Base-by-base conservation (phyloP, 2,113 vertebrate species). In the Scomber japonicus region DNA sequence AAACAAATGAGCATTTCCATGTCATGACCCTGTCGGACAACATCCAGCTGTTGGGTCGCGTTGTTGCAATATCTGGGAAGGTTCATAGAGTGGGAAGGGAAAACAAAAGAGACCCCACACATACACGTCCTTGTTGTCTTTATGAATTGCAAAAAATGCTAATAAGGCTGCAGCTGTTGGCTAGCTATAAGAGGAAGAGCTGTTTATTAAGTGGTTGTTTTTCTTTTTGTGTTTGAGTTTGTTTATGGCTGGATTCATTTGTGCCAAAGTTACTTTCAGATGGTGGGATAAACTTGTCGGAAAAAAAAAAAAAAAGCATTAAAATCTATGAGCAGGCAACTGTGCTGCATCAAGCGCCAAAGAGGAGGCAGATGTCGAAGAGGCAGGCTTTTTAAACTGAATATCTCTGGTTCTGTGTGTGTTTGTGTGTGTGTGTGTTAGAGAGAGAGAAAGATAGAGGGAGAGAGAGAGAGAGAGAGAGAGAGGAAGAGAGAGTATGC, bases 1-100 rank as follows among this genome's bases (percentile, higher is more conserved):
- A 74, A 91, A 88, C 82, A 88, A 90, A 87, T 75, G 83, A 76
- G 62, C 78, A 60, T 75, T 82, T 88, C 86, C 85, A 85, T 85
- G 91, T 92, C 78, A 61, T 21, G 82, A 91, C 64, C 83, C 16
- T 19, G 31, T 31, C 53, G 61, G 55, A 71, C 51, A 66, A 56
- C 16, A 19, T 59, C 55, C 19, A 65, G 27, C 14, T 44, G 49
- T 27, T 54, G 70, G 31, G 67, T 24, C 5, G 50, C 6, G 53
- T 66, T 19, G 56, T 71, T 66, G 44, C 35, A 55, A 61, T 19
- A 27, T 35, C 65, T 82, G 51, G 1, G 3, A 73, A 50, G 9
- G 60, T 14, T 78, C 11, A 45, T 16, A 40, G 65, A 48, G 57
- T 19, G 15, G 11, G 19, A 3, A 3, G 5, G 1, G 4, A 60